Evolutionary conservation across 2,797 vertebrate species (phyloP).

Genomic region (Cheirogaleus major): DNA sequence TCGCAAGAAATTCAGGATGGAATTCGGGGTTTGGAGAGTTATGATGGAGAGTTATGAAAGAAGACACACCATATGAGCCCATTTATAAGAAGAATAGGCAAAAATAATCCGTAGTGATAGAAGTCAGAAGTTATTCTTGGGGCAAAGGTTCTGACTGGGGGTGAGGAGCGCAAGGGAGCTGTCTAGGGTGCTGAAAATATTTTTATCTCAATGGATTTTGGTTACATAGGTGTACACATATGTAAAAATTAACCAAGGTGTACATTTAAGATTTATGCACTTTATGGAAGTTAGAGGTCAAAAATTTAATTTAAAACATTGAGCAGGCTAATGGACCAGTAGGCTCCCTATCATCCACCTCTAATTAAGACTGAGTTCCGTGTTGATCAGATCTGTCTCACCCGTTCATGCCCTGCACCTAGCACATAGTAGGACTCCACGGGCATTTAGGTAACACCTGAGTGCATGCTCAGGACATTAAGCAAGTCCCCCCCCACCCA

Average conservation of each 20-base stretch:
- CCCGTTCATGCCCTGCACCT: neutral
- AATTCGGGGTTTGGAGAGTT: too few relatives aligned
- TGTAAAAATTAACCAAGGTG: neutral
- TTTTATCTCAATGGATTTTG: neutral
- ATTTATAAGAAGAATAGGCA: neutral
- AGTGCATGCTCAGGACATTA: neutral
- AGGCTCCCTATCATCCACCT: neutral
- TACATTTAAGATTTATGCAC: neutral
- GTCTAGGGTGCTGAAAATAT: neutral
- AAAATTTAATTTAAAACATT: neutral
- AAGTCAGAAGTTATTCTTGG: neutral
- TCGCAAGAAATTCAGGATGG: too few relatives aligned
- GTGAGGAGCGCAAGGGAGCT: neutral
- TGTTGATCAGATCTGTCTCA: neutral
- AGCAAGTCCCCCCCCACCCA: neutral
- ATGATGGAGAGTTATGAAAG: neutral
- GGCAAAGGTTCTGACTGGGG: neutral
- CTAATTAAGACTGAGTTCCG: neutral
- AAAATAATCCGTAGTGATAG: neutral
- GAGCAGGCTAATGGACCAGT: neutral
- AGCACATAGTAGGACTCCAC: neutral
- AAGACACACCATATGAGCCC: neutral
- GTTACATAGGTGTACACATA: neutral
- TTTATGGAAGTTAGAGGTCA: neutral
- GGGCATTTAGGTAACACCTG: neutral